phyloP scores from a whole-genome alignment of 2,888 invertebrate species.

The Diarsia brunnea region DNA sequence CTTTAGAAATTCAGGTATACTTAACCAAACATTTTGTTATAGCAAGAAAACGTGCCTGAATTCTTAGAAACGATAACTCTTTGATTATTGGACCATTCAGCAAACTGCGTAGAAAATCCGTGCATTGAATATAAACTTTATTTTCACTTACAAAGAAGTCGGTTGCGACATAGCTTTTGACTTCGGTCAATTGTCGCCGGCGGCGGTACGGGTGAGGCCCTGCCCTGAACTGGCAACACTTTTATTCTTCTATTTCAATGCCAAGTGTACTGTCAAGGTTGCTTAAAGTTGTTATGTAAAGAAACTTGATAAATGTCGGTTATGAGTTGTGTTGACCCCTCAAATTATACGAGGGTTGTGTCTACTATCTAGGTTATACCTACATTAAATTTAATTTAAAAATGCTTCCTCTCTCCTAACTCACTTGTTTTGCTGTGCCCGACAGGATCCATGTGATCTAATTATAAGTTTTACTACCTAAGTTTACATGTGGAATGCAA shows the following conservation, averaged over 20 bases:
- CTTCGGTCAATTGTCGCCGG: constrained; percentile 1
- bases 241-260: constrained; percentile 45
- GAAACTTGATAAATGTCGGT: background rate
- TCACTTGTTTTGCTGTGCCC: too few relatives aligned
- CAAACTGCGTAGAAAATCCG: background rate
- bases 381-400: too few relatives aligned
- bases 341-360: too few relatives aligned
- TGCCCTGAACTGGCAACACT: background rate
- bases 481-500: too few relatives aligned
- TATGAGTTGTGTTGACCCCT: background rate
- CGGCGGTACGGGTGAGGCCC: constrained; percentile 4
- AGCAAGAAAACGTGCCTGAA: background rate
- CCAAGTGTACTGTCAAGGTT: constrained; percentile 56
- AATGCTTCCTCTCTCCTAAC: too few relatives aligned
- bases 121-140: background rate
- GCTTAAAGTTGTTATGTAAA: constrained; percentile 28
- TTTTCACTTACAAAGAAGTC: background rate
- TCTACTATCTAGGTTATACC: too few relatives aligned
- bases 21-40: background rate
- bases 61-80: background rate
- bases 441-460: too few relatives aligned
- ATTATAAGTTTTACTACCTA: too few relatives aligned
- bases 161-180: background rate
- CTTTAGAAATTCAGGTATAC: background rate
- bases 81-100: too few relatives aligned